Evolutionary conservation across 2,888 invertebrate genomes (phyloP).

Genomic region (Apamea epomidion): DNA sequence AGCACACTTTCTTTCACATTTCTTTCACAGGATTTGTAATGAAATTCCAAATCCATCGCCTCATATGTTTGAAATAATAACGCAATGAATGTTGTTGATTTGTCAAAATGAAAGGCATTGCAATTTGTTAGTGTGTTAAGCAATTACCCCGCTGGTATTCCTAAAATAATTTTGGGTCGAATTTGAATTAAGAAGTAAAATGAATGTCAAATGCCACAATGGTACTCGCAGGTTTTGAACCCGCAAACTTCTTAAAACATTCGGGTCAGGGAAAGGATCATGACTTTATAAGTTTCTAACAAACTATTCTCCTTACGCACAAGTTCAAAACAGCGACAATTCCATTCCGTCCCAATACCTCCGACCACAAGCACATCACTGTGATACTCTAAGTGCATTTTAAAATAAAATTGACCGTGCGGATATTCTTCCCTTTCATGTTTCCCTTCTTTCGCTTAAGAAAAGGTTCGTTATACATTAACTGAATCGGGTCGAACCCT

Average conservation of each 20-base stretch:
- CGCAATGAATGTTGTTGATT: not conserved
- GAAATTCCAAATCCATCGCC: too few relatives aligned
- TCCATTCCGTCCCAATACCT: conserved; percentile 41
- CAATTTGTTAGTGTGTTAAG: not conserved
- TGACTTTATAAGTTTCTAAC: conserved; percentile 24
- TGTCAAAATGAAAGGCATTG: not conserved
- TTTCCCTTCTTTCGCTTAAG: conserved; percentile 58
- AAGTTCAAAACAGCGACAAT: conserved; percentile 39
- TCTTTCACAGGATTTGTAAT: too few relatives aligned
- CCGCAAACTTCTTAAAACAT: conserved; percentile 9
- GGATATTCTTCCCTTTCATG: conserved; percentile 61
- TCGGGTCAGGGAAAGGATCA: not conserved
- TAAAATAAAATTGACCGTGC: conserved; percentile 60
- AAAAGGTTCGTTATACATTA: conserved; percentile 64
- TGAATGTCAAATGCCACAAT: not conserved
- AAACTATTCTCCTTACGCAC: conserved; percentile 29
- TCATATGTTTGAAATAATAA: too few relatives aligned
- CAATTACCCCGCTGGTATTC: not conserved
- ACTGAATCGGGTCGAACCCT: conserved; percentile 56
- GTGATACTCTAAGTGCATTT: conserved; percentile 58
- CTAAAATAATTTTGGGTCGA: not conserved
- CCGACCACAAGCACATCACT: conserved; percentile 48
- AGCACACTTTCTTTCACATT: too few relatives aligned
- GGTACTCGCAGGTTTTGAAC: not conserved
- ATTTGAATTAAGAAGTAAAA: not conserved